phyloP scores from a whole-genome alignment of 2,797 vertebrate species.

The Lepus oiostolus region DNA sequence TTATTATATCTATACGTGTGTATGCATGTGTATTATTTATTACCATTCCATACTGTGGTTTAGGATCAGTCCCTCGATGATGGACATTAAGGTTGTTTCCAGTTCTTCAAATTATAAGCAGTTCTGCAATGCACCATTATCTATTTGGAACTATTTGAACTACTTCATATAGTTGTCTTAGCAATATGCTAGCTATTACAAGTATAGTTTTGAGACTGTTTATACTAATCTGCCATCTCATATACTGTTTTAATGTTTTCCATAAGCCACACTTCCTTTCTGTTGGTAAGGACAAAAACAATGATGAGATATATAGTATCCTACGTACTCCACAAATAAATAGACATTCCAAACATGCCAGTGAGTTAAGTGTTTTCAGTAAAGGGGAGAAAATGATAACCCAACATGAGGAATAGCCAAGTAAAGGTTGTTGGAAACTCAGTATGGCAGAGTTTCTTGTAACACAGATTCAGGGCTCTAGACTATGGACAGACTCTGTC shows the following conservation, averaged over 20 bases:
- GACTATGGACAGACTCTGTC: not conserved
- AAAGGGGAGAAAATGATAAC: not conserved
- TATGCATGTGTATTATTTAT: too few species aligned
- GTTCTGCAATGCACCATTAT: not conserved
- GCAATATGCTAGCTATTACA: not conserved
- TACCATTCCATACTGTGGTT: not conserved
- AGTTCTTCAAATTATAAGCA: conserved; percentile 40
- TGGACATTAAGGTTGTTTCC: not conserved
- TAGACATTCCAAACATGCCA: not conserved
- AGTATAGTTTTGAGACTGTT: conserved; percentile 10
- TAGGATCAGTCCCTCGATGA: not conserved
- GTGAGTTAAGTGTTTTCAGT: not conserved
- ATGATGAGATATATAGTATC: not conserved
- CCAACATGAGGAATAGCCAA: not conserved
- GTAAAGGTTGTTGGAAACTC: not conserved
- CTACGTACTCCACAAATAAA: conserved; percentile 11
- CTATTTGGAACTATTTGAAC: conserved; percentile 8
- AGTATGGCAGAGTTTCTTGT: not conserved
- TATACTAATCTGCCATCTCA: not conserved
- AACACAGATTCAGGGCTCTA: not conserved
- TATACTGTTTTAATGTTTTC: not conserved
- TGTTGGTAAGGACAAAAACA: conserved; percentile 10
- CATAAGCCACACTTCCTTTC: not conserved
- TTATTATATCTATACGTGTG: too few species aligned
- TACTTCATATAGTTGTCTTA: not conserved